Conservation (phyloP, 2,797 vertebrate species). For the Eulemur coronatus region DNA sequence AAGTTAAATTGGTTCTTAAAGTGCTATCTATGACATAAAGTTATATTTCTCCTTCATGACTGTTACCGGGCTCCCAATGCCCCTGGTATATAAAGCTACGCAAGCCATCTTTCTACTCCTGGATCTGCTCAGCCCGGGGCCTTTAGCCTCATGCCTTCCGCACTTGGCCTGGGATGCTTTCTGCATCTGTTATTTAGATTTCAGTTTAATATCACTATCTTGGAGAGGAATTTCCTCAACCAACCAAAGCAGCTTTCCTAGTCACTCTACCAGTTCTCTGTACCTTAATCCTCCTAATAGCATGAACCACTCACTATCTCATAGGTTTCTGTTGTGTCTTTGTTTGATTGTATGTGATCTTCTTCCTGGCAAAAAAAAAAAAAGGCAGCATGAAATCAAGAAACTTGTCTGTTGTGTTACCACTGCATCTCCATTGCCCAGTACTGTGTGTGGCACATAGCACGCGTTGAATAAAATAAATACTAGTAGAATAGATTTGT, state of each 20-base stretch:
- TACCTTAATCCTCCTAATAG: neutral
- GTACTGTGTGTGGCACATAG: neutral
- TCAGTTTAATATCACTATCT: neutral
- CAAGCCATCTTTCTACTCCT: neutral
- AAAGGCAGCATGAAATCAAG: neutral
- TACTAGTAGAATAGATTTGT: neutral
- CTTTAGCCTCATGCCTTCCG: neutral
- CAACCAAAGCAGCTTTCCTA: neutral
- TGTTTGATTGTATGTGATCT: neutral
- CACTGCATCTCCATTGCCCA: neutral
- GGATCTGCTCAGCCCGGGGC: neutral
- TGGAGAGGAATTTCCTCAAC: neutral
- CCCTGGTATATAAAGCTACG: neutral
- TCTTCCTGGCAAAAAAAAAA: neutral
- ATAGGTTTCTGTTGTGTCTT: neutral
- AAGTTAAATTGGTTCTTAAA: slow-evolving; percentile 20
- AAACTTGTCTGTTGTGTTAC: neutral
- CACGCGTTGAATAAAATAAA: neutral
- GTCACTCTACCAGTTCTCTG: neutral
- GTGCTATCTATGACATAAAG: neutral
- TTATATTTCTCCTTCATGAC: slow-evolving; percentile 28
- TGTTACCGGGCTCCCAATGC: neutral
- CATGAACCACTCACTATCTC: neutral
- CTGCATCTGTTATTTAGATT: slow-evolving; percentile 3
- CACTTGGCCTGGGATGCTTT: neutral